Conservation (phyloP, 2,888 invertebrate genomes). For the Scaptomyza caliginosa region DNA sequence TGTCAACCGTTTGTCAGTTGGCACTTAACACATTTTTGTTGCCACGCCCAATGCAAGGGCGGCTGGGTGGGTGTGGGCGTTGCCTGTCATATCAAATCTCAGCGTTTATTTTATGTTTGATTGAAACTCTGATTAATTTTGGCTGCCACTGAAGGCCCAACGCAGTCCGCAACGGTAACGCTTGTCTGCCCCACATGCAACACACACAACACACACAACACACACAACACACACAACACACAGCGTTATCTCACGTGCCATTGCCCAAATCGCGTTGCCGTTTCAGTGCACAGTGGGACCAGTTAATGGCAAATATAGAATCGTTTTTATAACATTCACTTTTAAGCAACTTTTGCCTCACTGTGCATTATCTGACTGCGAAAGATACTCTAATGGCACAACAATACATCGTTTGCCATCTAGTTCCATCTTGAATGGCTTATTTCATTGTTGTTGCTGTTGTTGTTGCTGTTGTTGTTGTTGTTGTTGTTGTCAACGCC, state of each 20-base stretch:
- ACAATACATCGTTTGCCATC: conserved; percentile 51
- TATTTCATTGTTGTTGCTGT: conserved; percentile 2
- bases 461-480: conserved; percentile 10
- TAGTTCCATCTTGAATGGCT: conserved; percentile 33
- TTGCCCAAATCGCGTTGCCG: conserved; percentile 50
- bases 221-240: conserved; percentile 25
- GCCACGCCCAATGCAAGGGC: conserved; percentile 14
- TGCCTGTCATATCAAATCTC: conserved; percentile 65
- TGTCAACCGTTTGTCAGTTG: conserved; percentile 41
- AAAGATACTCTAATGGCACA: conserved; percentile 59
- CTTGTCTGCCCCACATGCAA: conserved; percentile 17
- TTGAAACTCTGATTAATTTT: conserved; percentile 77
- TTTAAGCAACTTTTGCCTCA: not conserved
- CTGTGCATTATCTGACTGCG: conserved; percentile 30
- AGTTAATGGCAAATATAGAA: not conserved
- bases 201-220: too few relatives aligned
- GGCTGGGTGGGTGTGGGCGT: not conserved
- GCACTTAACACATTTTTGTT: conserved; percentile 60
- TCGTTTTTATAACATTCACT: too few relatives aligned
- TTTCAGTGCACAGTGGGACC: conserved; percentile 22
- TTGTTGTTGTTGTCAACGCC: conserved; percentile 56
- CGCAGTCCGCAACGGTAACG: conserved; percentile 8
- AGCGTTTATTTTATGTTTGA: conserved; percentile 73
- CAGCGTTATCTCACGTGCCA: conserved; percentile 42
- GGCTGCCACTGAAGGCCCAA: conserved; percentile 19